A percentile compares a stretch with the other conserved stretches of the same genome.
Evolutionary conservation across 2,797 vertebrate genomes (phyloP).

Genomic region (Falco rusticolus): DNA sequence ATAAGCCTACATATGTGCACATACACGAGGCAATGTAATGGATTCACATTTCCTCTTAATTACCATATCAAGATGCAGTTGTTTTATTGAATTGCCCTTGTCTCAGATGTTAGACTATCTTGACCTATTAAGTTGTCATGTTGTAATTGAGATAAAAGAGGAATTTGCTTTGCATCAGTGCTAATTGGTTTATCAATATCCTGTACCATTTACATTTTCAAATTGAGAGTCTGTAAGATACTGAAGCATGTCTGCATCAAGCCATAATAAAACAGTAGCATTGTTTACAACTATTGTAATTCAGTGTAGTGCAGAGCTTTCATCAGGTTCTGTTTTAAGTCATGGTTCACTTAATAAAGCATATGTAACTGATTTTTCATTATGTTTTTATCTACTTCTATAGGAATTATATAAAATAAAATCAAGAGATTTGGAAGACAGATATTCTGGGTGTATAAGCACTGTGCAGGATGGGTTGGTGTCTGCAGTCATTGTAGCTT

Average conservation of each 20-base stretch:
- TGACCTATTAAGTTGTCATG: conserved; percentile 88
- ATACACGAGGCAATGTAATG: conserved; percentile 72
- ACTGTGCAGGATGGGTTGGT: conserved; percentile 16
- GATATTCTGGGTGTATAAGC: conserved; percentile 4
- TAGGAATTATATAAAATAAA: conserved; percentile 35
- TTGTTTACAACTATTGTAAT: conserved; percentile 47
- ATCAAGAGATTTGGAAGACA: conserved; percentile 21
- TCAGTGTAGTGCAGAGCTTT: conserved; percentile 35
- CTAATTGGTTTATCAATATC: conserved; percentile 90
- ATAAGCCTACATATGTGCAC: not conserved
- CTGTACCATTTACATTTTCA: conserved; percentile 84
- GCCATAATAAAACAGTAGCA: conserved; percentile 66
- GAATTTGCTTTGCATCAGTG: conserved; percentile 86
- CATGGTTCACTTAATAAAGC: conserved; percentile 55
- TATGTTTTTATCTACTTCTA: conserved; percentile 27
- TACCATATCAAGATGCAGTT: conserved; percentile 84
- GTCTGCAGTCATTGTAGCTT: not conserved
- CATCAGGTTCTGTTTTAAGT: conserved; percentile 44
- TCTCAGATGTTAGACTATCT: conserved; percentile 86
- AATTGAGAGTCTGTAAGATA: conserved; percentile 78
- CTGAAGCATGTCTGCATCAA: conserved; percentile 73
- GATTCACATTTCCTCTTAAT: conserved; percentile 84
- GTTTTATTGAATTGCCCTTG: conserved; percentile 85
- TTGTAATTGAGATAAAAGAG: conserved; percentile 88
- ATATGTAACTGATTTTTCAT: conserved; percentile 37